These are phyloP conservation scores for Podotricha telesiphe DNA, from an alignment of 2,888 invertebrate genomes.

Conservation along the genomic window DNA sequence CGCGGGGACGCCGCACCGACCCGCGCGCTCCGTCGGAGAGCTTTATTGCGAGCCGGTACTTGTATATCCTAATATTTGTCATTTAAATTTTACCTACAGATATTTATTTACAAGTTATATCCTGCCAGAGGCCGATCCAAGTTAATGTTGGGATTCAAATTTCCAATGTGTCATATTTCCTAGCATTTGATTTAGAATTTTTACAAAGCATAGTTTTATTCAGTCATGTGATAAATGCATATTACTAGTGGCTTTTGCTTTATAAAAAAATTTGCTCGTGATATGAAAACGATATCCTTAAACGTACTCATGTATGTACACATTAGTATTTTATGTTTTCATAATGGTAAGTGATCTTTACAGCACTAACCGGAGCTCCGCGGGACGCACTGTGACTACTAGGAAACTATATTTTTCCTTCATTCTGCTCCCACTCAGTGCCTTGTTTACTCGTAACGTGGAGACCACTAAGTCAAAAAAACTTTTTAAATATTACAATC, in stretches of 20 bases:
- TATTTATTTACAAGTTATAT: not conserved
- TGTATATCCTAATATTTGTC: constrained; percentile 13
- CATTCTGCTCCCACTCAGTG: not conserved
- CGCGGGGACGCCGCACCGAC: constrained; percentile 37
- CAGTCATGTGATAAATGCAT: too few species aligned
- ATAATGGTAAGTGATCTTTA: constrained; percentile 17
- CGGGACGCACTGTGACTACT: not conserved
- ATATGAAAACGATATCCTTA: not conserved
- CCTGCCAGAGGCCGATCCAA: not conserved
- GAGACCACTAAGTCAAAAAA: too few species aligned
- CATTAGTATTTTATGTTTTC: not conserved
- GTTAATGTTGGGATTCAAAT: too few species aligned
- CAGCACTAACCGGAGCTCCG: not conserved
- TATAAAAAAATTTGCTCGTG: not conserved
- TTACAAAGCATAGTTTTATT: too few species aligned
- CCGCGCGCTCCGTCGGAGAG: not conserved
- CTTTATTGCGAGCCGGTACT: constrained; percentile 9
- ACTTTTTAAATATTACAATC: too few species aligned
- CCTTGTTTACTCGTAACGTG: not conserved
- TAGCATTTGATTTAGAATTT: too few species aligned
- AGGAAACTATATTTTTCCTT: not conserved
- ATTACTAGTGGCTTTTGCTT: not conserved
- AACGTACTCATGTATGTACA: not conserved
- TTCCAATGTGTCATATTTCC: too few species aligned
- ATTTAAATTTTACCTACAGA: not conserved